Conservation (phyloP, 2,888 invertebrate genomes). For the Drosophila borborema region DNA sequence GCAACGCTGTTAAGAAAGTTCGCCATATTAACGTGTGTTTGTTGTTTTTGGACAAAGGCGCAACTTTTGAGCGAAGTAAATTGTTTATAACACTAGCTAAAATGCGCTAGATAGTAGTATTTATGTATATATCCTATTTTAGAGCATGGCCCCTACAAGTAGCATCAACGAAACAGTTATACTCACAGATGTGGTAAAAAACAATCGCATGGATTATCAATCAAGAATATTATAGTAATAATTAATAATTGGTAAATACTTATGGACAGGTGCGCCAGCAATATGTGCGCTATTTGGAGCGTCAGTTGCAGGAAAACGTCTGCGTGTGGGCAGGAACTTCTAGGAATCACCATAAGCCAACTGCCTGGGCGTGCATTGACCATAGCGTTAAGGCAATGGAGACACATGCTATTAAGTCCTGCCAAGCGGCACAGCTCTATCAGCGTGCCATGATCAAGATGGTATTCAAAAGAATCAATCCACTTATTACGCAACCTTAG, state of each 20-base stretch:
- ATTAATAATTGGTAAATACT: neutral
- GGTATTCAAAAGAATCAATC: constrained; percentile 42
- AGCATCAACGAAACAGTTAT: constrained; percentile 47
- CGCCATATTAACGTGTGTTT: constrained; percentile 11
- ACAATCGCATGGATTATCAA: neutral
- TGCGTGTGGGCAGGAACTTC: constrained; percentile 61
- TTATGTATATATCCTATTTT: neutral
- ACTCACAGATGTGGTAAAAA: constrained; percentile 70
- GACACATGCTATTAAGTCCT: constrained; percentile 75
- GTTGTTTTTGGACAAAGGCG: constrained; percentile 40
- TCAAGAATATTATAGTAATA: neutral
- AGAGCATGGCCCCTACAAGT: constrained; percentile 44
- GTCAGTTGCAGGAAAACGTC: constrained; percentile 76
- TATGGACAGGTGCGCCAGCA: constrained; percentile 78
- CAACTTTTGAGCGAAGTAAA: constrained; percentile 44
- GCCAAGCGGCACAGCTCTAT: constrained; percentile 80
- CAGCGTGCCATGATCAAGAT: constrained; percentile 82
- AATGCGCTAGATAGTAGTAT: constrained; percentile 10
- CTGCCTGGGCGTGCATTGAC: constrained; percentile 63
- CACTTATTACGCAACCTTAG: neutral
- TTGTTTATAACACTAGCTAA: constrained; percentile 22
- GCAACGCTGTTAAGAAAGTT: constrained; percentile 36
- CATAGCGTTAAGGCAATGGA: constrained; percentile 74
- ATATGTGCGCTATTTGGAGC: constrained; percentile 78
- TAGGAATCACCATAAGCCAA: constrained; percentile 67